Percentiles rank a stretch among this genome's conserved stretches.
Conservation (phyloP, 1,140 invertebrate genomes). For the Panagrolaimus sp. region DNA sequence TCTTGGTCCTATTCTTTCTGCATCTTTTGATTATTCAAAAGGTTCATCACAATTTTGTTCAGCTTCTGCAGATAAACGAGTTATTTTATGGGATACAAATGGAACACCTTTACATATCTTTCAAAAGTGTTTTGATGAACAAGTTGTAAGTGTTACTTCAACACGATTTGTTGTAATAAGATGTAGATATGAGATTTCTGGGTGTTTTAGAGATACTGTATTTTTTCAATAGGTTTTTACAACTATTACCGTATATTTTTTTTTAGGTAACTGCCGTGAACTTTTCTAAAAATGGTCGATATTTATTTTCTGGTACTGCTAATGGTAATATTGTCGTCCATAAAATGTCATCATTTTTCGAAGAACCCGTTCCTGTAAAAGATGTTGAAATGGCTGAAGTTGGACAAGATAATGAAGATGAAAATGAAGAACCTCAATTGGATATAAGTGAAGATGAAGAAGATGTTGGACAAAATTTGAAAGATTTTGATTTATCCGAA, state of each 20-base stretch:
- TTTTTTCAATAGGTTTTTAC: too few relatives aligned
- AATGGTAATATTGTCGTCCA: slow-evolving; percentile 3
- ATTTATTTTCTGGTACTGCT: neutral
- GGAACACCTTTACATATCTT: too few relatives aligned
- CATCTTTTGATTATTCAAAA: neutral
- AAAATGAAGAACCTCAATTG: neutral
- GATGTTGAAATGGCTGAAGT: neutral
- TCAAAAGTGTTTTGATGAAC: neutral
- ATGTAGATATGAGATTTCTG: too few relatives aligned
- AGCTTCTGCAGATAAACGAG: neutral
- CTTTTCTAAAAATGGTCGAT: neutral
- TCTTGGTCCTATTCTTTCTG: neutral
- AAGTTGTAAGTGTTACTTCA: too few relatives aligned
- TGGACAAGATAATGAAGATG: neutral
- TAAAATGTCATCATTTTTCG: neutral
- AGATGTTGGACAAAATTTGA: neutral
- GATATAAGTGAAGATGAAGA: neutral
- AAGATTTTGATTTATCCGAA: neutral
- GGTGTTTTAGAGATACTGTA: too few relatives aligned
- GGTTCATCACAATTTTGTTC: neutral
- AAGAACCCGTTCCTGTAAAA: neutral
- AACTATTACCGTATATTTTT: too few relatives aligned
- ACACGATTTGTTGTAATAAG: too few relatives aligned
- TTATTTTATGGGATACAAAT: slow-evolving; percentile 9
- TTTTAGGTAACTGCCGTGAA: slow-evolving; percentile 1